A percentile compares a stretch with the other conserved stretches of the same genome.
Conservation (phyloP, 2,113 vertebrate species). For the Salminus brasiliensis region DNA sequence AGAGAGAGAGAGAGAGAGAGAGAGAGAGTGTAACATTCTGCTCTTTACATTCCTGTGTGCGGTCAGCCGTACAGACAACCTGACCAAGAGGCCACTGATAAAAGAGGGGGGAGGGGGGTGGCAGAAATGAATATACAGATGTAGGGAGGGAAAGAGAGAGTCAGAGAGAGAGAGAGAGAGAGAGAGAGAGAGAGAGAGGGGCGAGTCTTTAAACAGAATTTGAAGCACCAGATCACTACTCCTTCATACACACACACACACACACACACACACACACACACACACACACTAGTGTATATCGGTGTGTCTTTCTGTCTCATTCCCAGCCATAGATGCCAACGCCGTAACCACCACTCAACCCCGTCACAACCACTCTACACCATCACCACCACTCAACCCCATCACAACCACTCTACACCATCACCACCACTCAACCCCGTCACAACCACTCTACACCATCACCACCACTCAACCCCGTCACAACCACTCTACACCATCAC, state of each 20-base stretch:
- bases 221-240: not conserved
- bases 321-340: no score
- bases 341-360: no score
- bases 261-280: no score
- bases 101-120: not conserved
- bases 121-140: not conserved
- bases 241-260: no score
- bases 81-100: not conserved
- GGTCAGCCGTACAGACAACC: not conserved
- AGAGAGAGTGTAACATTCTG: constrained; percentile 40
- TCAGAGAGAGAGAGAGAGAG: not conserved
- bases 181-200: not conserved
- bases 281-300: not conserved
- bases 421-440: no score
- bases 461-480: no score
- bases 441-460: no score
- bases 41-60: constrained; percentile 70
- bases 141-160: not conserved
- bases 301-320: constrained; percentile 59
- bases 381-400: no score
- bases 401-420: no score
- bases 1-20: constrained; percentile 24
- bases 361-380: no score
- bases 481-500: no score
- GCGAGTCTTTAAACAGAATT: no score